Base-by-base conservation (phyloP, 1,140 invertebrate species). In the Conus ventricosus region DNA sequence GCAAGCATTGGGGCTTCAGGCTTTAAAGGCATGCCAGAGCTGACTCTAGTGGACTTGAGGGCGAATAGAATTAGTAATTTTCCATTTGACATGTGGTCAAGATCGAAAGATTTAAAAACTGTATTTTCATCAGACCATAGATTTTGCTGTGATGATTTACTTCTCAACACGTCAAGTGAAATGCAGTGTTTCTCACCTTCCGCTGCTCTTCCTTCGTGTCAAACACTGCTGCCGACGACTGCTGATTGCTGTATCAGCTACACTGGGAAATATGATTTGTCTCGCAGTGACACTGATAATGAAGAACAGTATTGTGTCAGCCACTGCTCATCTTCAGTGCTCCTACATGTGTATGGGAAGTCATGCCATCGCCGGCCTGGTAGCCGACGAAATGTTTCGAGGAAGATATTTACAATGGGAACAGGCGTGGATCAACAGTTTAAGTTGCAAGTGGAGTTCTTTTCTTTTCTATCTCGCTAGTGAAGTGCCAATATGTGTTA, bases 391-490 rank as follows among this genome's bases (percentile, higher is more conserved):
- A n/a, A 87, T 81, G 53, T 89, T 71, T 80, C 51, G 84, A 3
- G 96, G 94, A 39, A 57, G 54, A 10, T 89, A 89, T 27, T 51
- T 86, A 39, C 53, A 55, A 13, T 27, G 55, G 7, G 88, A 86
- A n/a, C 23, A 25, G 5, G 75, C 84, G 23, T 89, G 88, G 88
- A 87, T 63, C 39, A 81, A 25, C 51, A 86, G 84, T 39, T 20
- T 13, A 1, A 63, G 57, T 11, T 89, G 88, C 54, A 78, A 86
- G n/a, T 57, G 55, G 17, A 78, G 76, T 15, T 84, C 84, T 2
- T 89, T 89, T 83, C 57, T 89, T 8, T 89, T 78, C 51, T 27
- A 86, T 20, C 15, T 89, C 75, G 86, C 88, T 76, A 86, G 75
- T n/a, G 84, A 89, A 55, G 71, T 83, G 39, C 86, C 88, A 25